A percentile compares a stretch with the other conserved stretches of the same genome.
Evolutionary conservation across 2,888 invertebrate species (phyloP).

Genomic region (Himalopsyche kuldschensis): DNA sequence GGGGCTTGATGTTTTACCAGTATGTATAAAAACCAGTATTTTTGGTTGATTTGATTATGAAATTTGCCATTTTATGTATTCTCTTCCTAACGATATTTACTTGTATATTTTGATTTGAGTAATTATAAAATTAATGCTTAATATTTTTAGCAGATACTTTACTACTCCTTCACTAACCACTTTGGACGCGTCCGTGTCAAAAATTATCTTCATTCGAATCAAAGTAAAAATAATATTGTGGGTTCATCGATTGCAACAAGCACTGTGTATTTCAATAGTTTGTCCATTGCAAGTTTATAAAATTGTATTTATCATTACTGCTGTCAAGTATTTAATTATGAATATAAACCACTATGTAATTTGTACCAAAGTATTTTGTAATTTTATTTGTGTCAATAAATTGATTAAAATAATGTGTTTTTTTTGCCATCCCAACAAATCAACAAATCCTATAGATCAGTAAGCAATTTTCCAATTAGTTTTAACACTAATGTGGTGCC

Average conservation of each 20-base stretch:
- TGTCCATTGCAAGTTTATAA: neutral
- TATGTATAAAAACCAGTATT: constrained; percentile 5
- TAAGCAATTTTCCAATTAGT: too few species aligned
- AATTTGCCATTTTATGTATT: neutral
- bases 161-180: neutral
- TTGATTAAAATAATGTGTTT: constrained; percentile 53
- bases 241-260: neutral
- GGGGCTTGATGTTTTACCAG: constrained; percentile 32
- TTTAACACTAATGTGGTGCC: too few species aligned
- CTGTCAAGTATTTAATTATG: constrained; percentile 3
- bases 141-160: neutral
- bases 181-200: neutral
- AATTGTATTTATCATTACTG: neutral
- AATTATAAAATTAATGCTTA: neutral
- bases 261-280: neutral
- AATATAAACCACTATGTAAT: constrained; percentile 39
- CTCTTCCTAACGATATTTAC: neutral
- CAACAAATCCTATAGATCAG: neutral
- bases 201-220: neutral
- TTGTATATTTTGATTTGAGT: neutral
- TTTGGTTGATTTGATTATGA: neutral
- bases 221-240: neutral
- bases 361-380: constrained; percentile 60
- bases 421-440: constrained; percentile 42
- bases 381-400: constrained; percentile 57